Conservation (phyloP, 2,888 invertebrate genomes). For the Automeris io region DNA sequence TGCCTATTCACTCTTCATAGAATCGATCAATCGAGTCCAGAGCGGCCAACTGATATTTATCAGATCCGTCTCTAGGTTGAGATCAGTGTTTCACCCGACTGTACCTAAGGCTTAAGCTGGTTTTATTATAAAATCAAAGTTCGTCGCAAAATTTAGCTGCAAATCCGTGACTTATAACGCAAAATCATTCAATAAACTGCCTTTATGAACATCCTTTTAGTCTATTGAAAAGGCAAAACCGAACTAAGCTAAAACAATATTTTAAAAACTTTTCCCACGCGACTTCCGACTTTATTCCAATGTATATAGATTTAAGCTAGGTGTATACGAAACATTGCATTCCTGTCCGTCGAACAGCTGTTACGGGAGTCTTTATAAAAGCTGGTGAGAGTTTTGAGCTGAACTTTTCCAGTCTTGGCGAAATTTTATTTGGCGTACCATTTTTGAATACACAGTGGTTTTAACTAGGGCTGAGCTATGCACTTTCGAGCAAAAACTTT, state of each 20-base stretch:
- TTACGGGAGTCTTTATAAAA: slow-evolving; percentile 2
- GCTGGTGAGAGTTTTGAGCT: slow-evolving; percentile 1
- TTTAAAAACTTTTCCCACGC: neutral
- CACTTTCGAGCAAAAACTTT: neutral
- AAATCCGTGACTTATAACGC: neutral
- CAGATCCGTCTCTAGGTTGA: no score
- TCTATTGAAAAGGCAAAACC: slow-evolving; percentile 4
- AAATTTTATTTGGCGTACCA: neutral
- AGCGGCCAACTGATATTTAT: no score
- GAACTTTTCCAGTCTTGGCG: slow-evolving; percentile 1
- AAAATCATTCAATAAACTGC: slow-evolving; percentile 2
- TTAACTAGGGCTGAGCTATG: neutral
- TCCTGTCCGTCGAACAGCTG: neutral
- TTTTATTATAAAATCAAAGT: no score
- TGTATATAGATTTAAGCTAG: neutral
- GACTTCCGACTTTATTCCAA: neutral
- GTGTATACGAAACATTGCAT: neutral
- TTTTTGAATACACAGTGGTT: neutral
- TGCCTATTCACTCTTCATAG: no score
- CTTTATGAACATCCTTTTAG: slow-evolving; percentile 3
- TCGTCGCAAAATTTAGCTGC: no score
- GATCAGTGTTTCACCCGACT: no score
- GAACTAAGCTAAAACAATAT: neutral
- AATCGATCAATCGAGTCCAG: no score
- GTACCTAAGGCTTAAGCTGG: no score